Evolutionary conservation across 2,888 invertebrate species (phyloP), one percentile per base, ranked within the genome.

Genomic region (Epicampocera succincta): DNA sequence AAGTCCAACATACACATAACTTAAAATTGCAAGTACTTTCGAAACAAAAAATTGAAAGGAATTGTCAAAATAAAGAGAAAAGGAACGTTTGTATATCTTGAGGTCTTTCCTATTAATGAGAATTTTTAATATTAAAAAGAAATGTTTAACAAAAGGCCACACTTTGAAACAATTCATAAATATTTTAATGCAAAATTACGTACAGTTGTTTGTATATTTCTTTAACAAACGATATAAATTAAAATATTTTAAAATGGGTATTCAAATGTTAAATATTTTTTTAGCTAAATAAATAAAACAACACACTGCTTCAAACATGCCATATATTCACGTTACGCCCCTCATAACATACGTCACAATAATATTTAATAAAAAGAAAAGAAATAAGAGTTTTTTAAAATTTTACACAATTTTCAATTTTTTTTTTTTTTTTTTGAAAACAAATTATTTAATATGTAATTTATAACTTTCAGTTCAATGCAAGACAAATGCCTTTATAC

Each of bases 331-430:
- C 69, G 46, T 78, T 72, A 78, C 78, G 82, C 82, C 82, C 82
- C 82, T 82, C 82, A 78, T 82, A 74, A 78, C 74, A 82, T 77
- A 82, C 74, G 78, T 71, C 74, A 82, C 54, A 65, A 74, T 66
- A 71, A 19, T 29, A 48, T 1, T 52, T 17, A 12, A 19, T 44
- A 52, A 61, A 75, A 76, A 38, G 13, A 42, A 25, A 48, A 52
- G 25, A 12, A 52, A 75, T 44, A 44, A 11, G 13, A 50, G 44
- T 40, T 63, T 40, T 46, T 44, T 40, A 40, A n/a, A 17, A 6
- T 13, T 33, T 40, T 46, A 46, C 4, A 54, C 9, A 1, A 33
- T 33, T 33, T 5, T 33, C 33, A 33, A 33, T 33, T 21, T 25
- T 40, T 52, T 19, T 61, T n/a, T n/a, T n/a, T n/a, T n/a, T 50